Evolutionary conservation across 2,797 vertebrate species (phyloP), one percentile per base, ranked within the genome.

Genomic region (Sebastolobus altivelis): DNA sequence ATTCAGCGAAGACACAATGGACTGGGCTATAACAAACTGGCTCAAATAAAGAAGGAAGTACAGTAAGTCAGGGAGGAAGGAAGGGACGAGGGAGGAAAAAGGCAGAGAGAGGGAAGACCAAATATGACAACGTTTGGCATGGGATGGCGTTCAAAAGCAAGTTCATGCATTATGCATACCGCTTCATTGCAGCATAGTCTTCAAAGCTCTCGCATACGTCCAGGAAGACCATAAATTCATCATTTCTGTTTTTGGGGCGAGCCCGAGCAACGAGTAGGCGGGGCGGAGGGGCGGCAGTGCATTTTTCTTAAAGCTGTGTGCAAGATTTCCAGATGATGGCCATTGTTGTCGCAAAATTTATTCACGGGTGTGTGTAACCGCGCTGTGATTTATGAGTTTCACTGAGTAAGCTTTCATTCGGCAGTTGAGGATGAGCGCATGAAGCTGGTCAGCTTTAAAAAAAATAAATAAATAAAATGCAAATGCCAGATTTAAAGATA

Each of bases 101-200:
- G 25, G 22, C 10, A 27, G 54, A 66, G 52, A 72, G 60, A 83
- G 33, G 63, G 78, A 75, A 77, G 79, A 81, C 75, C 81, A 85
- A 89, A 83, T 86, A 86, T 85, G 77, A 87, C 80, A 75, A 80
- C 77, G 61, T 88, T 88, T 90, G 83, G 81, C 29, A 25, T 62
- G 8, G 79, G 56, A 20, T 61, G 72, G 37, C 6, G 29, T 85
- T 93, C 80, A 85, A 86, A 92, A 80, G 77, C 49, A 52, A 61
- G 56, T 70, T 90, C 86, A 93, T 95, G 88, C 86, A 94, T 94
- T 83, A 94, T 94, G 87, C 84, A 94, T 89, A 1, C 31, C 10
- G 77, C 80, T 86, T 89, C 82, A 86, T 88, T 89, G 89, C 89
- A 76, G 90, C 82, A 80, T 11, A 75, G 88, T 89, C 88, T 92